These are phyloP conservation scores for Ichneumoninae sp. DNA, from an alignment of 2,888 invertebrate species.

Conservation along the genomic window DNA sequence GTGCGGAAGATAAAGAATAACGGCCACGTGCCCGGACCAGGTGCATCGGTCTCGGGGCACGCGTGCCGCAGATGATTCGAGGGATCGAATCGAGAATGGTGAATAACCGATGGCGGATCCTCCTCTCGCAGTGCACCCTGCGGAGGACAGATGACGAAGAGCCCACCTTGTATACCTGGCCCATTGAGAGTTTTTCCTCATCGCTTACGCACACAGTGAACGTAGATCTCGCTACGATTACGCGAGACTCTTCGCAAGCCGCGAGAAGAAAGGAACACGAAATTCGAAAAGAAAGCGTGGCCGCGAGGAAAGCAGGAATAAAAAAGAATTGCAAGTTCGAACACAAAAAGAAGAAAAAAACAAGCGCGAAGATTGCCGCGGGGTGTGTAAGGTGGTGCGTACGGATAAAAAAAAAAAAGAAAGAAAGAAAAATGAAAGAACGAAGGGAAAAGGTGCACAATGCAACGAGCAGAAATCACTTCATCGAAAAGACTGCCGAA, in stretches of 20 bases:
- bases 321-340: conserved; percentile 12
- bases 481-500: conserved; percentile 74
- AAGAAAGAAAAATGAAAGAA: conserved; percentile 12
- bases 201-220: not conserved
- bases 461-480: conserved; percentile 78
- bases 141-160: conserved; percentile 36
- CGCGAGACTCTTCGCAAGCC: not conserved
- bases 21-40: conserved; percentile 59
- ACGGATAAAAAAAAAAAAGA: not conserved
- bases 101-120: conserved; percentile 43
- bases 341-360: conserved; percentile 38
- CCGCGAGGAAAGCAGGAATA: conserved; percentile 38
- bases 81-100: conserved; percentile 47
- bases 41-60: conserved; percentile 55
- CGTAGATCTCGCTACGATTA: conserved; percentile 1
- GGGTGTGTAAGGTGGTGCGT: conserved; percentile 7
- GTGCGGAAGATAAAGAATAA: conserved; percentile 15
- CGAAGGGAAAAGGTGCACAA: conserved; percentile 72
- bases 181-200: conserved; percentile 22
- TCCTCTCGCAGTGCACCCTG: conserved; percentile 14
- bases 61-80: conserved; percentile 51
- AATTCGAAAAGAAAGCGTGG: conserved; percentile 51
- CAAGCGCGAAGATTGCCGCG: conserved; percentile 20
- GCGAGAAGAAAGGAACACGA: conserved; percentile 33
- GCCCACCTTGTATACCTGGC: conserved; percentile 38